Evolutionary conservation across 2,797 vertebrate species (phyloP), one percentile per base, ranked within the genome.

Genomic region (Melanotaenia maccullochi): DNA sequence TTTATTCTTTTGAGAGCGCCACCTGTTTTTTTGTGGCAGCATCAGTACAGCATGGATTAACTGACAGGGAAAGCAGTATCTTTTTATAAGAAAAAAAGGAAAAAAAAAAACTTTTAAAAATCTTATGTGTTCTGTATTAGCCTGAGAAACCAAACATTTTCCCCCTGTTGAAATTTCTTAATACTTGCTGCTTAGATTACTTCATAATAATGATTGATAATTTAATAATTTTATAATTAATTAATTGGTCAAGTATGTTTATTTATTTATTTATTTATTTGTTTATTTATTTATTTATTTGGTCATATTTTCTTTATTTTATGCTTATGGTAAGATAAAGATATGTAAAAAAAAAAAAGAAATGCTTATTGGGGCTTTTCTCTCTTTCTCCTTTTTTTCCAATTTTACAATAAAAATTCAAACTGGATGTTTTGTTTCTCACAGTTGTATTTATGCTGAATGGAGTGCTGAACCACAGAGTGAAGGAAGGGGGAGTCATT

Each of bases 361-460:
- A 94, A 93, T 87, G 92, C 91, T 95, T 94, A 93, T 91, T 90
- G 93, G 93, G 90, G 93, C 93, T 95, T 95, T 95, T 95, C 93
- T 95, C 93, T 94, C 93, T 94, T 92, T 94, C 92, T 93, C 87
- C 90, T 95, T 95, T 95, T 95, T 95, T 95, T 95, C 93, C 94
- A 95, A 95, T 95, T 95, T 95, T 95, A 94, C 95, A 95, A 95
- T 95, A 95, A 95, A 95, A 95, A 82, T 88, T 93, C 83, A 94
- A 95, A 95, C 90, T 92, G 89, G 93, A 90, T 74, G 76, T 84
- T 84, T 82, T 73, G 73, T 79, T 90, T 84, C 69, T 86, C 65
- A 36, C 77, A 9, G 28, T 79, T 68, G 3, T 76, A 12, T 69
- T 47, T 4, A n/a, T 33, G 20, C 42, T 60, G 59, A 54, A 6